Evolutionary conservation across 1,140 invertebrate genomes (phyloP).

Genomic region (Eciton burchellii): DNA sequence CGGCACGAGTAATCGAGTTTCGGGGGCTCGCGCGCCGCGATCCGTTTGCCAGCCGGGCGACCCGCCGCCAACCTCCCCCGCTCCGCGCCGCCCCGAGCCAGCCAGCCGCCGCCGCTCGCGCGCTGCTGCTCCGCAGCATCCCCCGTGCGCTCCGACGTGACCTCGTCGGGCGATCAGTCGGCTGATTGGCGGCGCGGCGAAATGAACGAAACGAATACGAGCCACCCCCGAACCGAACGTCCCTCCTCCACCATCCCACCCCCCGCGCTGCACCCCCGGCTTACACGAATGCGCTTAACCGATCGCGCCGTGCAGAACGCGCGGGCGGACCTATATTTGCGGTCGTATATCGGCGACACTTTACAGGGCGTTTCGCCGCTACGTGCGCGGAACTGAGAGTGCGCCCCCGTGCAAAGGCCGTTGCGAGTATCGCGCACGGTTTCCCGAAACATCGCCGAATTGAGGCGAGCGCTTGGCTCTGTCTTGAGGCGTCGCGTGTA

Average conservation of each 20-base stretch:
- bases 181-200: slow-evolving; percentile 67
- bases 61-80: too few species aligned
- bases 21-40: slow-evolving; percentile 59
- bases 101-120: slow-evolving; percentile 17
- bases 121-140: slow-evolving; percentile 33
- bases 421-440: not conserved
- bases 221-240: slow-evolving; percentile 1
- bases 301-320: slow-evolving; percentile 46
- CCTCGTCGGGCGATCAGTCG: slow-evolving; percentile 59
- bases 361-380: slow-evolving; percentile 40
- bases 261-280: slow-evolving; percentile 13
- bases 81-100: slow-evolving; percentile 3
- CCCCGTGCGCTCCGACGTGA: slow-evolving; percentile 40
- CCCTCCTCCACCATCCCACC: not conserved
- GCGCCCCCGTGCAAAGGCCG: not conserved
- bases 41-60: slow-evolving; percentile 53
- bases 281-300: slow-evolving; percentile 57
- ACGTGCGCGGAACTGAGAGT: not conserved
- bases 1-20: slow-evolving; percentile 67
- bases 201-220: slow-evolving; percentile 69
- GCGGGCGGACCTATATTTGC: slow-evolving; percentile 52
- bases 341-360: slow-evolving; percentile 52
- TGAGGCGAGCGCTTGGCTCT: not conserved
- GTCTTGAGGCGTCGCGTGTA: not conserved
- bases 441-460: not conserved